A percentile compares a stretch with the other conserved stretches of the same genome.
Evolutionary conservation across 1,140 invertebrate genomes (phyloP).

Genomic region (Aphis gossypii): DNA sequence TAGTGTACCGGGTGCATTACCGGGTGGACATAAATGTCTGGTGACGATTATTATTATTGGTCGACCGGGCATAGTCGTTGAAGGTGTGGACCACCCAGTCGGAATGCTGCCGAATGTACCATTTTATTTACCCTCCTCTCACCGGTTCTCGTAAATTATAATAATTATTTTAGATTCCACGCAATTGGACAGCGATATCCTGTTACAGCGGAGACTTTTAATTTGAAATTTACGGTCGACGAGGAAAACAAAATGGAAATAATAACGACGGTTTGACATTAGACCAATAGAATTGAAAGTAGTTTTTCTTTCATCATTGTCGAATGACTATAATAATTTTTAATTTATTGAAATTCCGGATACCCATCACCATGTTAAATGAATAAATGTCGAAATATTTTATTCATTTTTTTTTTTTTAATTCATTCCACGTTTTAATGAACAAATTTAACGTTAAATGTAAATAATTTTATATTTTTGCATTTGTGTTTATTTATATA

Average conservation of each 20-base stretch:
- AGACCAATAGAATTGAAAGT: background rate
- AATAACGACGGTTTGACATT: constrained; percentile 24
- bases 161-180: constrained; percentile 46
- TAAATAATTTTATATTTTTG: background rate
- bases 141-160: constrained; percentile 39
- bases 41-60: constrained; percentile 40
- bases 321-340: constrained; percentile 22
- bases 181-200: constrained; percentile 24
- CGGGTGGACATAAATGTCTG: constrained; percentile 45
- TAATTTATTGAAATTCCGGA: background rate
- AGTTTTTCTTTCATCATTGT: background rate
- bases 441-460: background rate
- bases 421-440: background rate
- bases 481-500: background rate
- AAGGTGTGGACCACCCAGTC: constrained; percentile 57
- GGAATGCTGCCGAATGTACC: constrained; percentile 54
- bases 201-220: constrained; percentile 6
- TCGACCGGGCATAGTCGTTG: background rate
- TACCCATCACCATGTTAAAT: background rate
- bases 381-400: background rate
- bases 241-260: constrained; percentile 47
- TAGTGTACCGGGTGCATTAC: constrained; percentile 50
- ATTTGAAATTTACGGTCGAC: constrained; percentile 40
- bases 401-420: background rate
- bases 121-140: constrained; percentile 12